Base-by-base conservation (phyloP, 2,797 vertebrate genomes). In the Ptychadena robeensis region DNA sequence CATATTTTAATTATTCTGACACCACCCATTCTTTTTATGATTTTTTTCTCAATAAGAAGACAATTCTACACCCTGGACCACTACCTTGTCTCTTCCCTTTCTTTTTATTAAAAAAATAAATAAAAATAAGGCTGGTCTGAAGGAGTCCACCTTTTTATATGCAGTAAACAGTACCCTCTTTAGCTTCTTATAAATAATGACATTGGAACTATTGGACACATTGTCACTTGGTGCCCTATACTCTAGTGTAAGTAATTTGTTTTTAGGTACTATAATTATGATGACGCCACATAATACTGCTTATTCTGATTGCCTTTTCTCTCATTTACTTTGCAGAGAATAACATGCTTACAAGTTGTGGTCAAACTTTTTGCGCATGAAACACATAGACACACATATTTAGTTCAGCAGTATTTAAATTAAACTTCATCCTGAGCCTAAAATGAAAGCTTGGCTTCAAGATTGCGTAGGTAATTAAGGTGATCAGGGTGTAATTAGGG, bases 381-480 rank as follows among this genome's bases (percentile, higher is more conserved):
- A 68, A 74, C 32, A 70, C 63, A 73, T 79, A 37, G 12, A 48
- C 72, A 80, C 31, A 66, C 72, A n/a, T n/a, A 7, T 32, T 61
- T 40, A 73, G 38, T 67, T 63, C 10, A 18, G 61, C 34, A 40
- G 44, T 40, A 48, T 82, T 74, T 65, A 48, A 64, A 8, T n/a
- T 79, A 75, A 74, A 69, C 63, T 79, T 10, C 59, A 40, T 53
- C 12, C 14, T 73, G 44, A 28, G 63, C 30, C 34, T 79, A 27
- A 67, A 79, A 83, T 73, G 10, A 83, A 38, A 83, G 61, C 38
- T 73, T 53, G 31, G 40, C 6, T 28, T 37, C 44, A 79, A 40
- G 68, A 40, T 35, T 61, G 7, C 74, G 34, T 22, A 68, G 65
- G 69, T 80, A 84, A 84, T 84, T 84, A 84, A 61, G 31, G 27